These are phyloP conservation scores for Odobenus rosmarus DNA, from an alignment of 2,113 vertebrate genomes.

Conservation along the genomic window DNA sequence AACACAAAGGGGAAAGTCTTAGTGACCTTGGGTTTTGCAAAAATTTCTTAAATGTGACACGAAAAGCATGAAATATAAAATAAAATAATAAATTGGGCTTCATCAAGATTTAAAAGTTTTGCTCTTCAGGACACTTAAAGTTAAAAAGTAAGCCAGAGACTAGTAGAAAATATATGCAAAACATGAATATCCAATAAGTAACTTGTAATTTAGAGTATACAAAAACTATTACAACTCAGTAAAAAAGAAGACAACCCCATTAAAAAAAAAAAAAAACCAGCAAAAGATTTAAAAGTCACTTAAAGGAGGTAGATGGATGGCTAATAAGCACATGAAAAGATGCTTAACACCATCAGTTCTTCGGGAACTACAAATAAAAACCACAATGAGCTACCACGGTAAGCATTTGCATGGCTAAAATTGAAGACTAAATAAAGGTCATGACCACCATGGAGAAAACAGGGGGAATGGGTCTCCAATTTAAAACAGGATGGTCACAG, in stretches of 20 bases:
- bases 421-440: neutral
- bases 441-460: too few species aligned
- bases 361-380: conserved; percentile 2
- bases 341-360: neutral
- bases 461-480: too few species aligned
- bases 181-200: neutral
- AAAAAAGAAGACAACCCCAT: conserved; percentile 30
- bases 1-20: neutral
- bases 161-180: neutral
- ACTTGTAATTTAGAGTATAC: neutral
- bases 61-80: neutral
- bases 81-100: neutral
- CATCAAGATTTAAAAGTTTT: conserved; percentile 5
- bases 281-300: neutral
- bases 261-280: neutral
- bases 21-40: neutral
- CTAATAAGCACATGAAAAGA: neutral
- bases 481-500: too few species aligned
- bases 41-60: neutral
- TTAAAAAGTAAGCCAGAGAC: neutral
- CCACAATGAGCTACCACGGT: neutral
- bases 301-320: neutral
- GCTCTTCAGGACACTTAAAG: neutral
- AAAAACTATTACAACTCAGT: neutral
- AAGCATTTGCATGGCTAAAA: neutral